Base-by-base conservation (phyloP, 2,888 invertebrate genomes). In the Gandaritis pyraliata region DNA sequence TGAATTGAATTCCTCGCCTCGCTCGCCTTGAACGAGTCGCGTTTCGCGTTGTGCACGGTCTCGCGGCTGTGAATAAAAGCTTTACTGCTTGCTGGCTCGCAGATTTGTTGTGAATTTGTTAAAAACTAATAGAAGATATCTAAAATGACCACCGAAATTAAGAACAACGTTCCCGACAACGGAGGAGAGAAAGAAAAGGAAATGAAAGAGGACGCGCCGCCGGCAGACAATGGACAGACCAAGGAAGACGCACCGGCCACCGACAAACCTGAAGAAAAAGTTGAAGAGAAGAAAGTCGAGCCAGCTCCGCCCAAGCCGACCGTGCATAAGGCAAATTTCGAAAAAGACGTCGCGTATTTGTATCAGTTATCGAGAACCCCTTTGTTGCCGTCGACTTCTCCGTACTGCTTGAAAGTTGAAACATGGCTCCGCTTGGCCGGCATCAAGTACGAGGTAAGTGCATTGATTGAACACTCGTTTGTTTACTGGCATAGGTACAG, bases 371-470 rank as follows among this genome's bases (percentile, higher is more conserved):
- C 97, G 72, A 95, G 98, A 82, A 97, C 97, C 73, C 97, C 97
- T 72, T 93, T 96, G 83, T 93, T 98, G 82, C 98, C 98, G 64
- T 97, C 98, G 67, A 93, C 97, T 77, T 98, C 98, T 72, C 97
- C 98, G 62, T 98, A 96, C 90, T 98, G 97, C 93, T 94, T 98
- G 85, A 98, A 98, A 94, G 97, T 98, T 77, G 98, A 98, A 94
- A 97, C 98, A 80, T 98, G 98, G 97, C 94, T 98, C 73, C 95
- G 98, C 85, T 94, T 98, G 78, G 95, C 96, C 81, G 97, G 96
- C 84, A 94, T 98, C 86, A 97, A 97, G 93, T 98, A 98, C 92
- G 98, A 98, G 97, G 98, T 98, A 93, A 94, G 95, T 50, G 29
- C 58, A 47, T 48, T 49, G 18, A 38, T 18, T 30, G 11, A 36